These are phyloP conservation scores for Argentina silus DNA, from an alignment of 2,797 vertebrate genomes.

Conservation along the genomic window DNA sequence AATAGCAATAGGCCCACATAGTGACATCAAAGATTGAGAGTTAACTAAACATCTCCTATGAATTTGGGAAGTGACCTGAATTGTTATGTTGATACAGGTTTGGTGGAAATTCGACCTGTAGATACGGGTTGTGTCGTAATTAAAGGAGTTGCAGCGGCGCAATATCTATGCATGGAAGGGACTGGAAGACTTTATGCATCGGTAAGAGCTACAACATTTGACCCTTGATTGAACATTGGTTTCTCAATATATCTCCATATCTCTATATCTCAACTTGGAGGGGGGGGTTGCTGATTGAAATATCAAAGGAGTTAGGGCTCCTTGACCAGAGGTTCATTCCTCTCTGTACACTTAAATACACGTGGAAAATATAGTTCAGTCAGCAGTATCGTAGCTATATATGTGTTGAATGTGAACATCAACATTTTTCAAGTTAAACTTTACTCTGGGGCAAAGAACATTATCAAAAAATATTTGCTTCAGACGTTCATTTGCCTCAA, in stretches of 20 bases:
- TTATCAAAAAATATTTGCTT: too few species aligned
- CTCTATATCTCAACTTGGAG: too few species aligned
- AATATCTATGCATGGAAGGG: slow-evolving; percentile 88
- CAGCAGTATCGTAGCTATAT: too few species aligned
- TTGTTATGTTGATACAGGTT: slow-evolving; percentile 70
- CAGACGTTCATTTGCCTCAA: too few species aligned
- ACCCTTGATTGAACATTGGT: neutral
- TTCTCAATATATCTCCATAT: too few species aligned
- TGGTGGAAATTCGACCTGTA: slow-evolving; percentile 90
- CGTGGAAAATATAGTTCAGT: too few species aligned
- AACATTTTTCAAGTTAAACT: too few species aligned
- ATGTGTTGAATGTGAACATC: neutral
- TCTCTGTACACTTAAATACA: too few species aligned
- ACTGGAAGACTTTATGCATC: slow-evolving; percentile 85
- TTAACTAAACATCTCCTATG: neutral
- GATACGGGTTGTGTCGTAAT: slow-evolving; percentile 86
- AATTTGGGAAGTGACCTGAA: neutral
- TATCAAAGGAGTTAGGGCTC: neutral
- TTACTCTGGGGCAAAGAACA: too few species aligned
- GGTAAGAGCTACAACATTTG: slow-evolving; percentile 73
- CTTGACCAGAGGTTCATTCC: too few species aligned
- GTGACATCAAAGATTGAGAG: too few species aligned
- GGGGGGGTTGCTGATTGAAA: neutral
- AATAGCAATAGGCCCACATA: too few species aligned
- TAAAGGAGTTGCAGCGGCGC: slow-evolving; percentile 83